Evolutionary conservation across 2,797 vertebrate genomes (phyloP), one percentile per base, ranked within the genome.

Genomic region (Sebastes oblongus): DNA sequence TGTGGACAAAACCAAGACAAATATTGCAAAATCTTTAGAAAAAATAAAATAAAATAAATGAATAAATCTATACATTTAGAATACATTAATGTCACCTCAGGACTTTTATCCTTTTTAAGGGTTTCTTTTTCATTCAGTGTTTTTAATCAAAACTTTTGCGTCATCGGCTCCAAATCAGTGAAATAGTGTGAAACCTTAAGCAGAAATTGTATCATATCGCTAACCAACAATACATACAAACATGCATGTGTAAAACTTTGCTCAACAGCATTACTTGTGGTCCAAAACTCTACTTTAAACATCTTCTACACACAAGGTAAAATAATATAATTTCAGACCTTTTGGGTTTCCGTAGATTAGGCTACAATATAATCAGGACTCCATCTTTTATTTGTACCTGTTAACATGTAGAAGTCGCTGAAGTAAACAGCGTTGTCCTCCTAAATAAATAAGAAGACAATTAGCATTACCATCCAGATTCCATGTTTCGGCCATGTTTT

Each of bases 341-440:
- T 32, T 16, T n/a, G 5, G 14, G n/a, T 5, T 14, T 32, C 46
- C 7, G 8, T 50, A 50, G 7, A 10, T n/a, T 4, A 52, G 20
- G 50, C 46, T 50, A 50, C 25, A 22, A 13, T n/a, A 24, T 25
- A 58, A 30, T 5, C 14, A 12, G 36, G 11, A 27, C 8, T 16
- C 6, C 27, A 32, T 32, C 4, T 55, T 66, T 34, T 1, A 22
- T 39, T 66, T 50, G 4, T 93, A 96, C 96, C 95, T 93, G 96
- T 96, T 12, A 96, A 86, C 95, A 97, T 96, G 94, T 95, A 95
- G 92, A 97, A 96, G 91, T 96, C 96, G 59, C 91, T 96, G 55
- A 95, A 89, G 89, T 96, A 96, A 85, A 91, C 70, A 36, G 79
- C 83, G 25, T 76, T 64, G 65, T 88, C 88, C 62, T 92, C 91